These are phyloP conservation scores for Hirtodrosophila trivittata DNA, from an alignment of 2,888 invertebrate species.

Conservation along the genomic window DNA sequence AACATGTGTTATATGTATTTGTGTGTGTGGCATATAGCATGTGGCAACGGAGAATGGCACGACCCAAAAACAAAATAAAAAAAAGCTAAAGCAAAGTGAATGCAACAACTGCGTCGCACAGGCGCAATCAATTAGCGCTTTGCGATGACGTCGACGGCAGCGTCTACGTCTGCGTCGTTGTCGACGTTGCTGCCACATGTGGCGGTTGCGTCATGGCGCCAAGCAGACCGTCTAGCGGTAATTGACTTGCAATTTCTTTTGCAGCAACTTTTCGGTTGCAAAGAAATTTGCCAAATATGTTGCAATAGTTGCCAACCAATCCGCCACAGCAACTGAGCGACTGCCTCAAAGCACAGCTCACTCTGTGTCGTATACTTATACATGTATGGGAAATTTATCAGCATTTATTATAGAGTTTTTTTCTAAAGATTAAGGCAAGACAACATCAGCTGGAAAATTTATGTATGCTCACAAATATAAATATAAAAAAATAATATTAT, in stretches of 20 bases:
- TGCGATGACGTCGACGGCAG: constrained; percentile 57
- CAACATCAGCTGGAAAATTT: too few species aligned
- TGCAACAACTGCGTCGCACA: constrained; percentile 65
- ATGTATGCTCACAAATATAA: neutral
- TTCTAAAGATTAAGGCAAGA: constrained; percentile 12
- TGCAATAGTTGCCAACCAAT: constrained; percentile 49
- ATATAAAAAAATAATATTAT: neutral
- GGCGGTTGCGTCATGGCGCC: constrained; percentile 75
- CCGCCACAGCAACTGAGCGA: constrained; percentile 24
- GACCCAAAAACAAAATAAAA: constrained; percentile 62
- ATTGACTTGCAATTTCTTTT: constrained; percentile 80
- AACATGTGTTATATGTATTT: constrained; percentile 5
- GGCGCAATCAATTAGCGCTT: constrained; percentile 75
- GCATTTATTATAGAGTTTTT: constrained; percentile 47
- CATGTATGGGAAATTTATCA: constrained; percentile 40
- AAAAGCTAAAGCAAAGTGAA: constrained; percentile 62
- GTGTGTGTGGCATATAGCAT: constrained; percentile 30
- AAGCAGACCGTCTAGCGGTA: constrained; percentile 73
- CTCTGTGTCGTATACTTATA: neutral
- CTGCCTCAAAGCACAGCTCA: constrained; percentile 8
- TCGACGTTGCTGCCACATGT: constrained; percentile 63
- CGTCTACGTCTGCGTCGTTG: constrained; percentile 8
- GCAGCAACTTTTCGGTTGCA: constrained; percentile 71
- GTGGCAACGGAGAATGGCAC: constrained; percentile 68
- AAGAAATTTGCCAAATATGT: constrained; percentile 70